Conservation (phyloP, 2,888 invertebrate species). For the Omphaloscelis lunosa region DNA sequence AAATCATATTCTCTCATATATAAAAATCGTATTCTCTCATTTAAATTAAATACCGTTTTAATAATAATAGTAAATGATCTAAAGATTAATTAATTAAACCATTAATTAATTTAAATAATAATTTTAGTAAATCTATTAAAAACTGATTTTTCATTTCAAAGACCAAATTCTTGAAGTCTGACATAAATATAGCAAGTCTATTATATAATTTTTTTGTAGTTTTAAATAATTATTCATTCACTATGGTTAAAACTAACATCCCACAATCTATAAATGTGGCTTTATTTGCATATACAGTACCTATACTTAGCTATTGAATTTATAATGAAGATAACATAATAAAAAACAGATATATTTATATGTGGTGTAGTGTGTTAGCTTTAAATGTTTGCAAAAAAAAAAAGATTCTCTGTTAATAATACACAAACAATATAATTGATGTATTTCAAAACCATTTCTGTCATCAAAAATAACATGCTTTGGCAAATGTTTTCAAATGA, state of each 20-base stretch:
- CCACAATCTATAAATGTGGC: constrained; percentile 19
- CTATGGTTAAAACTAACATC: background rate
- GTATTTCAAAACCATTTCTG: background rate
- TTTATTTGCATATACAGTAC: constrained; percentile 10
- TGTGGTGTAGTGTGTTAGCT: background rate
- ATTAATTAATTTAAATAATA: background rate
- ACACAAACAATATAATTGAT: background rate
- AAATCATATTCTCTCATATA: no score
- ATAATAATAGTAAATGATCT: no score
- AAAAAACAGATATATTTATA: background rate
- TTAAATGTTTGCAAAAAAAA: background rate
- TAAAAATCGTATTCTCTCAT: no score
- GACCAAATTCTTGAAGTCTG: background rate
- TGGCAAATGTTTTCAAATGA: constrained; percentile 3
- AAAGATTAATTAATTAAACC: no score
- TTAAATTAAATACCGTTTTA: no score
- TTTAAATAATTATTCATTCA: constrained; percentile 4
- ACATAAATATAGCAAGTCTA: background rate
- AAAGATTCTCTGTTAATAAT: constrained; percentile 6
- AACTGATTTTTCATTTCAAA: background rate
- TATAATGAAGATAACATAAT: constrained; percentile 15
- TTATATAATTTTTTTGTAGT: background rate
- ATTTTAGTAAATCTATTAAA: background rate
- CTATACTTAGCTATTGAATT: constrained; percentile 9
- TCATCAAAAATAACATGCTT: constrained; percentile 12